phyloP scores from a whole-genome alignment of 2,113 vertebrate genomes.

The Nematolebias whitei region DNA sequence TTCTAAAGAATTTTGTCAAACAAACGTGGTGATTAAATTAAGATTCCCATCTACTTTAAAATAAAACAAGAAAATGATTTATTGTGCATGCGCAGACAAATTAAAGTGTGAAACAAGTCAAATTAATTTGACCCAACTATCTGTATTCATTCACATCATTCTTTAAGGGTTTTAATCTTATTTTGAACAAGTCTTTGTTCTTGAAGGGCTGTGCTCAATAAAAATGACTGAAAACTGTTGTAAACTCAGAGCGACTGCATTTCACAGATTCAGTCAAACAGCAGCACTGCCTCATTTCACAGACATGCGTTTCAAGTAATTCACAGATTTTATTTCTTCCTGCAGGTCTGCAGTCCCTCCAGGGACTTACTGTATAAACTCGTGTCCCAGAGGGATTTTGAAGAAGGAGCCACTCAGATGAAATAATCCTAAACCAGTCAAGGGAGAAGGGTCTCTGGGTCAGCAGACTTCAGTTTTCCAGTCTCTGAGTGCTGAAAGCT shows the following conservation, averaged over 20 bases:
- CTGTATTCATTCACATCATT: constrained; percentile 6
- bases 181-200: background rate
- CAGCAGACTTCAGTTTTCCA: constrained; percentile 27
- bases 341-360: constrained; percentile 20
- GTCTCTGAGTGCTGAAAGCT: constrained; percentile 46
- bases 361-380: background rate
- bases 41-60: background rate
- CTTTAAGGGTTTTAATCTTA: constrained; percentile 1
- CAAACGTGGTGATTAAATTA: background rate
- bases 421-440: constrained; percentile 13
- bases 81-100: constrained; percentile 48
- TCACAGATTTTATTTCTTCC: constrained; percentile 21
- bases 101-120: constrained; percentile 8
- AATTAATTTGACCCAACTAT: constrained; percentile 18
- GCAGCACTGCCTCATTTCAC: constrained; percentile 5
- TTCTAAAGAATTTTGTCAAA: background rate
- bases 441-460: constrained; percentile 1
- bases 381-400: background rate
- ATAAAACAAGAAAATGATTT: constrained; percentile 31
- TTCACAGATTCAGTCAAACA: background rate
- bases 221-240: too few species aligned
- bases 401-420: background rate
- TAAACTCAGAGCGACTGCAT: background rate
- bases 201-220: background rate
- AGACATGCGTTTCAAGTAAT: constrained; percentile 35